A percentile compares a stretch with the other conserved stretches of the same genome.
Conservation (phyloP, 2,888 invertebrate genomes). For the Acrobasis suavella region DNA sequence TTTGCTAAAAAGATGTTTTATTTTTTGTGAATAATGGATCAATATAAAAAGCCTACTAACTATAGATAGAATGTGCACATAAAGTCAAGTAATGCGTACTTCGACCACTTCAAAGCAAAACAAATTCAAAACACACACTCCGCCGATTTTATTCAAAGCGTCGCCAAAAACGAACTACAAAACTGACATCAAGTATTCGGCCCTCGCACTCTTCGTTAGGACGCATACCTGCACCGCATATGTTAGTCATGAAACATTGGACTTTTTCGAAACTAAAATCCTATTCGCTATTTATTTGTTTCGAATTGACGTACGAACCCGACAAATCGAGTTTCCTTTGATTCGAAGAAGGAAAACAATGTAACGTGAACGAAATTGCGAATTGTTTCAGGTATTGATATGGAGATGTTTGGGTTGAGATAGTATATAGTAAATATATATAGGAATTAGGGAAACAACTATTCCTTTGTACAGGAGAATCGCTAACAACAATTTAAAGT, state of each 20-base stretch:
- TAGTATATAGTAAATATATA: neutral
- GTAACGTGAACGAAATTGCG: slow-evolving; percentile 33
- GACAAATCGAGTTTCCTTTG: slow-evolving; percentile 77
- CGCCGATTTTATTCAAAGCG: slow-evolving; percentile 21
- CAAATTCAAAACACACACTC: slow-evolving; percentile 15
- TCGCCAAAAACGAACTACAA: slow-evolving; percentile 47
- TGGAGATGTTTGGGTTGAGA: neutral
- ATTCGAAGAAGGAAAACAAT: slow-evolving; percentile 64
- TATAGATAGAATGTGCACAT: neutral
- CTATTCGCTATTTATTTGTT: slow-evolving; percentile 70
- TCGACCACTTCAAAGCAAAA: neutral
- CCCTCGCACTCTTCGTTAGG: slow-evolving; percentile 74
- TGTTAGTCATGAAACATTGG: slow-evolving; percentile 54
- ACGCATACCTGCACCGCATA: slow-evolving; percentile 77
- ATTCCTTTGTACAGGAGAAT: no score
- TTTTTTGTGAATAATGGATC: no score
- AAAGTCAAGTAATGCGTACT: neutral
- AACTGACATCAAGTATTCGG: slow-evolving; percentile 73
- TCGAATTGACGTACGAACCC: slow-evolving; percentile 67
- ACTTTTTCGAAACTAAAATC: slow-evolving; percentile 68
- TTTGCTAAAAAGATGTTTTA: no score
- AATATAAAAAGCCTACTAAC: no score
- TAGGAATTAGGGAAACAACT: no score
- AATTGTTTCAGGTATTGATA: slow-evolving; percentile 13
- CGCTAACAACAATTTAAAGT: no score